phyloP scores from a whole-genome alignment of 2,113 vertebrate species.

The Carettochelys insculpta region DNA sequence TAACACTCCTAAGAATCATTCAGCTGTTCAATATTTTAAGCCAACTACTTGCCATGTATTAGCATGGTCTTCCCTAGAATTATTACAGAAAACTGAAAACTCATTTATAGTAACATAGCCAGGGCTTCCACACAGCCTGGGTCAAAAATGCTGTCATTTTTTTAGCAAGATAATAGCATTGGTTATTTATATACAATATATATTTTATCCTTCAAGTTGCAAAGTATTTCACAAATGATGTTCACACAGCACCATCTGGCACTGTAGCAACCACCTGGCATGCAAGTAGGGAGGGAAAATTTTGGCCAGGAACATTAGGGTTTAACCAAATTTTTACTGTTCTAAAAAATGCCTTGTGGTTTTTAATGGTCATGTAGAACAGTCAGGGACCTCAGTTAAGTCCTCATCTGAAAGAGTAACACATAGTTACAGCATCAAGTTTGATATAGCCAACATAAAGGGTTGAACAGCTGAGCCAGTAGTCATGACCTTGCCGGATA shows the following conservation, averaged over 20 bases:
- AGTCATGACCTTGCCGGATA: background rate
- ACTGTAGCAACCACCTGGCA: background rate
- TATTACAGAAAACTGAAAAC: background rate
- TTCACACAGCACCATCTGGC: background rate
- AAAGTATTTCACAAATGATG: background rate
- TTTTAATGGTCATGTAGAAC: background rate
- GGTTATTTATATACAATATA: background rate
- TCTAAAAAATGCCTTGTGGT: background rate
- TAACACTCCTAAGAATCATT: constrained; percentile 18
- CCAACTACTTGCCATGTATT: background rate
- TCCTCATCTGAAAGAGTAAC: background rate
- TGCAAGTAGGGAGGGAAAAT: background rate
- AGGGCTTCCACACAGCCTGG: background rate
- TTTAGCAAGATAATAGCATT: background rate
- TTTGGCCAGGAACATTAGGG: background rate
- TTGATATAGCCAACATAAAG: background rate
- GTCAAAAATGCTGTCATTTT: background rate
- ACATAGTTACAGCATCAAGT: background rate
- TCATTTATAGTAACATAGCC: background rate
- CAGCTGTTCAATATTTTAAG: constrained; percentile 22
- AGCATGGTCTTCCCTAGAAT: background rate
- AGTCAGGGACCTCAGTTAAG: background rate
- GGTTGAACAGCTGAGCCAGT: background rate
- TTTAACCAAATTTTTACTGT: background rate
- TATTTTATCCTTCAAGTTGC: background rate